Conservation (phyloP, 2,113 vertebrate genomes). For the Perognathus longimembris region DNA sequence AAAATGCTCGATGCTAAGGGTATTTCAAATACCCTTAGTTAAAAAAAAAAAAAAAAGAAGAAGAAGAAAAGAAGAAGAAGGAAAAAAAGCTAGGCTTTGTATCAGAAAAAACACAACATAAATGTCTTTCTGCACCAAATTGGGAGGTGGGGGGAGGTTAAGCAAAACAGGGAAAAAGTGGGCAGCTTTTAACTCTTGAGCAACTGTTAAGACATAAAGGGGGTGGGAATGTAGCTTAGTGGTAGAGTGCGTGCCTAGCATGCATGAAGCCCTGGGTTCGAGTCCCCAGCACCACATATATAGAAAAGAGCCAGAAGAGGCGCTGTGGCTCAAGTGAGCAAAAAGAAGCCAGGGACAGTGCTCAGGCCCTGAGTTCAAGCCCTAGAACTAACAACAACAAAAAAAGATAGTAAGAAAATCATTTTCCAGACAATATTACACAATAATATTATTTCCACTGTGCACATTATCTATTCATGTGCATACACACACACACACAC, state of each 20-base stretch:
- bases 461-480: background rate
- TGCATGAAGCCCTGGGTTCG: too few species aligned
- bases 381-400: too few species aligned
- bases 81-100: background rate
- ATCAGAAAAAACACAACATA: background rate
- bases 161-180: background rate
- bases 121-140: background rate
- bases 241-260: too few species aligned
- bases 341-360: too few species aligned
- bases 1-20: too few species aligned
- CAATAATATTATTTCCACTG: background rate
- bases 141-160: background rate
- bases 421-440: slow-evolving; percentile 16
- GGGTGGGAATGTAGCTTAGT: too few species aligned
- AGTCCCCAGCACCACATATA: too few species aligned
- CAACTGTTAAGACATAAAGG: background rate
- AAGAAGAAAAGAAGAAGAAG: too few species aligned
- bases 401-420: background rate
- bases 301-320: too few species aligned
- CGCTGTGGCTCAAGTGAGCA: too few species aligned
- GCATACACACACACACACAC: background rate
- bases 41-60: background rate
- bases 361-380: too few species aligned
- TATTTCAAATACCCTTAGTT: background rate
- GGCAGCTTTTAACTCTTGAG: background rate